A percentile compares a stretch with the other conserved stretches of the same genome.
These are phyloP conservation scores for Trachelus troglodyta DNA, from an alignment of 2,888 invertebrate species.

Conservation along the genomic window DNA sequence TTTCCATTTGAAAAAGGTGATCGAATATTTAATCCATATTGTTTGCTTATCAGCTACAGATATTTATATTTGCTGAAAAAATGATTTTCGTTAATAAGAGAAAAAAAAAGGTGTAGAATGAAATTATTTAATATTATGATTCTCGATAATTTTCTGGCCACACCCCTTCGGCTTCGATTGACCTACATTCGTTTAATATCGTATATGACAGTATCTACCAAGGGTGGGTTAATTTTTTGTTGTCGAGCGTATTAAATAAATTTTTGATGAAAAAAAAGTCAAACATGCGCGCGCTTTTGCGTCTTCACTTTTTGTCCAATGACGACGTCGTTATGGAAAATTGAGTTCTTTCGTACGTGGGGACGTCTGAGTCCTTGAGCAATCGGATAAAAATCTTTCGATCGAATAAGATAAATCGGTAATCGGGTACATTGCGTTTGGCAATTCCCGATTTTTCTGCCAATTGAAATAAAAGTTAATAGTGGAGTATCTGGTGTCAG, in stretches of 20 bases:
- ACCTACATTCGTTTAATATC: neutral
- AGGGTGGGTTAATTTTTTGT: neutral
- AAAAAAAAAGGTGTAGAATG: neutral
- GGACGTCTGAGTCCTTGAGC: too few species aligned
- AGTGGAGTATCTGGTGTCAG: neutral
- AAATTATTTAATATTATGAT: neutral
- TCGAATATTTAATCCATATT: neutral
- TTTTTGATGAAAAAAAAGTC: neutral
- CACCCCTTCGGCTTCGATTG: neutral
- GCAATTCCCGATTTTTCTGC: neutral
- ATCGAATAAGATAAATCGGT: neutral
- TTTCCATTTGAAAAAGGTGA: neutral
- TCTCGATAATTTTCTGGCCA: neutral
- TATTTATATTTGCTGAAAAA: neutral
- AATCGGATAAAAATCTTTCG: neutral
- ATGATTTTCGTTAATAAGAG: slow-evolving; percentile 16
- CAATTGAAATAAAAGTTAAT: neutral
- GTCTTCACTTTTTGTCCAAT: neutral
- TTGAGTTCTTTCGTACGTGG: neutral
- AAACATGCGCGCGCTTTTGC: neutral
- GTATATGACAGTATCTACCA: neutral
- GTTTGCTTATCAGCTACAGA: neutral
- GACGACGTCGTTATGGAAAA: neutral
- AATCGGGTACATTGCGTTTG: neutral
- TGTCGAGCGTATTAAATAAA: neutral